Evolutionary conservation across 1,140 invertebrate genomes (phyloP), one percentile per base, ranked within the genome.

Genomic region (Trichomalopsis sarcophagae): DNA sequence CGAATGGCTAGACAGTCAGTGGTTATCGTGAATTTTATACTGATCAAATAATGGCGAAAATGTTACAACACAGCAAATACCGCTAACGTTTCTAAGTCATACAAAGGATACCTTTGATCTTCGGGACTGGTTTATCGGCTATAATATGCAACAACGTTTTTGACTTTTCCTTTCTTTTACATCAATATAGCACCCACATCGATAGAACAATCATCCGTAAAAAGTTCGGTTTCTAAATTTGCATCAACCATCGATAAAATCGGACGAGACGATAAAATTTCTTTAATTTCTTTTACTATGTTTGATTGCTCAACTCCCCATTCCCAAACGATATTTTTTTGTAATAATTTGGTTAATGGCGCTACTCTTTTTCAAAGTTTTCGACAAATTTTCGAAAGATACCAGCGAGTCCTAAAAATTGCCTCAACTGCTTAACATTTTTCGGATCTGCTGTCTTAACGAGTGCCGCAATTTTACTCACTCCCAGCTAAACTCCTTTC

Each of bases 341-440:
- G 82, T 14, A 86, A 73, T 13, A 91, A 80, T 11, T 86, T 50
- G 0, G 88, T 88, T 21, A 92, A 84, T n/a, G 88, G 89, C 5
- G 74, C 87, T 9, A 88, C 88, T 76, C 87, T 88, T 10, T n/a
- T 66, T 0, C 87, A 76, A 89, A 92, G n/a, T 87, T 62, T 55
- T 78, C 17, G 3, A 92, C 87, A 71, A 92, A 92, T 74, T 86
- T 86, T 1, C 91, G 71, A 71, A 93, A 93, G 84, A 90, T 92
- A 47, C 91, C 88, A 0, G 89, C 90, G 0, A 92, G 66, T 0
- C 91, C 90, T 7, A 91, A 77, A 44, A 92, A 89, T 30, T 90
- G 88, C 50, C 89, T 81, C 0, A 91, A 81, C 62, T 91, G 86
- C 30, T 89, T 89, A 0, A 86, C 40, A 23, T 86, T 87, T 5